Evolutionary conservation across 2,113 vertebrate species (phyloP).

Genomic region (Cochlearius cochlearius): DNA sequence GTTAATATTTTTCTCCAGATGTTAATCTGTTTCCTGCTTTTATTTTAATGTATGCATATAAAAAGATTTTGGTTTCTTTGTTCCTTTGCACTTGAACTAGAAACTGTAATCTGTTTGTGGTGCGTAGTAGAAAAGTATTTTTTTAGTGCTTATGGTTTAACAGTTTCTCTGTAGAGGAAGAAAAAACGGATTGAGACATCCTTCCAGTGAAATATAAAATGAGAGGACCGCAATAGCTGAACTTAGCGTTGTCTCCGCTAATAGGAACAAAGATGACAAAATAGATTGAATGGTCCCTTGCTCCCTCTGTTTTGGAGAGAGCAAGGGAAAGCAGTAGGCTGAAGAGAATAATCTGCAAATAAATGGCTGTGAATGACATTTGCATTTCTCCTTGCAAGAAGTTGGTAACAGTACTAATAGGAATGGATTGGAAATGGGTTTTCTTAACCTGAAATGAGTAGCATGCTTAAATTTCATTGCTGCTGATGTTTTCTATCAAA

Average conservation of each 20-base stretch:
- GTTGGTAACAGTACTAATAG: neutral
- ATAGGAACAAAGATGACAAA: neutral
- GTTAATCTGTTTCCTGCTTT: constrained; percentile 32
- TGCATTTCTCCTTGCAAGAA: neutral
- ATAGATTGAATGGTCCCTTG: neutral
- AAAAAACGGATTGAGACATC: neutral
- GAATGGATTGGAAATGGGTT: neutral
- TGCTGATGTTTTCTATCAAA: neutral
- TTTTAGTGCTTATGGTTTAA: constrained; percentile 16
- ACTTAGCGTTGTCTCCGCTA: neutral
- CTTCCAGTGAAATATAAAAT: neutral
- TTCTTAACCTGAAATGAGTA: neutral
- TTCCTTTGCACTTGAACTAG: constrained; percentile 41
- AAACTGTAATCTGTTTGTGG: constrained; percentile 20
- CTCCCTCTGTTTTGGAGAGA: neutral
- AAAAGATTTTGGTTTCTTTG: constrained; percentile 31
- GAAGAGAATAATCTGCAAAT: neutral
- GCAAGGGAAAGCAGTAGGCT: neutral
- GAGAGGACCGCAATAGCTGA: neutral
- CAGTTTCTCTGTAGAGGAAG: neutral
- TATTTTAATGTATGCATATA: constrained; percentile 10
- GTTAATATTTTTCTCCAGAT: constrained; percentile 31
- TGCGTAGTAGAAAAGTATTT: neutral
- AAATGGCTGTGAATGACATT: neutral
- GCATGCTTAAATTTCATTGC: neutral